Evolutionary conservation across 1,140 invertebrate species (phyloP), one percentile per base, ranked within the genome.

Genomic region (Aplysia californica): DNA sequence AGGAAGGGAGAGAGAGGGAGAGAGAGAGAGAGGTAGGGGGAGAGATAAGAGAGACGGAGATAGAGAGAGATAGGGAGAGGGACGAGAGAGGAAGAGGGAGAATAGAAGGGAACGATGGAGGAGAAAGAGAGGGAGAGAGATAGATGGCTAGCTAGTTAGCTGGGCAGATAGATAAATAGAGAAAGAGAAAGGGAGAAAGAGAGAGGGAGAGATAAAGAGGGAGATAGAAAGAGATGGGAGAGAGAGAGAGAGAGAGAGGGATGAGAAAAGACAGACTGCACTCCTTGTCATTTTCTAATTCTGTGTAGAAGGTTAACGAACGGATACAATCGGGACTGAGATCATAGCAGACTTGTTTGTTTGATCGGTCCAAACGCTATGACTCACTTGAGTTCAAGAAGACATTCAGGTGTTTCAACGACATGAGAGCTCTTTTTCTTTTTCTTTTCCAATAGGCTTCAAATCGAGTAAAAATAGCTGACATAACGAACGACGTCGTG

Each of bases 231-330:
- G 58, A 26, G 10, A 26, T 18, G 58, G 26, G 58, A 61, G 58
- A 61, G 58, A 61, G 58, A 61, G 58, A 61, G 58, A 61, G 58
- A 61, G 58, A 61, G 58, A 61, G 58, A 61, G 58, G 26, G 58
- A 50, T 15, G n/a, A n/a, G n/a, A n/a, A 50, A n/a, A 50, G 44
- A 50, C 15, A 50, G 44, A 50, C 15, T 15, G 44, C n/a, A 50
- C 44, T 50, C n/a, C n/a, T n/a, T n/a, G n/a, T n/a, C n/a, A n/a
- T n/a, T n/a, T n/a, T n/a, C n/a, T n/a, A n/a, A n/a, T n/a, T n/a
- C n/a, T n/a, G n/a, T n/a, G n/a, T n/a, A n/a, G n/a, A n/a, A n/a
- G n/a, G n/a, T n/a, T n/a, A n/a, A n/a, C n/a, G n/a, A n/a, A n/a
- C n/a, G n/a, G n/a, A n/a, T n/a, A n/a, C n/a, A n/a, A n/a, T n/a